A percentile compares a stretch with the other conserved stretches of the same genome.
Evolutionary conservation across 2,888 invertebrate genomes (phyloP).

Genomic region (Scaeva pyrastri): DNA sequence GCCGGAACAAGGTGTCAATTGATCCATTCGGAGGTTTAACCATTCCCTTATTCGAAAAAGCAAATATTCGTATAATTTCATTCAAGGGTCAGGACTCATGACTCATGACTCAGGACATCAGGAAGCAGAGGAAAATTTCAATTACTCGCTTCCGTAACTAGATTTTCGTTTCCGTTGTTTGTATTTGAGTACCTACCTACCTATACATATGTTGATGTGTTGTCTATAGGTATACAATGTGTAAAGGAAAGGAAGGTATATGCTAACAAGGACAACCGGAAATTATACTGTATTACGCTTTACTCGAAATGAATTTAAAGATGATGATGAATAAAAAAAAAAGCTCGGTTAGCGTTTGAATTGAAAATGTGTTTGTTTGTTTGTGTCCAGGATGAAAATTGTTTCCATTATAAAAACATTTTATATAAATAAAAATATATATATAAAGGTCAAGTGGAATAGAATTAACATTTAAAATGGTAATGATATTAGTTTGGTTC

Average conservation of each 20-base stretch:
- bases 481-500: background rate
- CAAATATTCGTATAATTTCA: slow-evolving; percentile 4
- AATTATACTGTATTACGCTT: background rate
- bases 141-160: slow-evolving; percentile 26
- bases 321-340: background rate
- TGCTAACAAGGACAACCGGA: slow-evolving; percentile 14
- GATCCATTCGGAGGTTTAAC: slow-evolving; percentile 3
- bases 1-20: slow-evolving; percentile 27
- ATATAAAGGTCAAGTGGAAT: background rate
- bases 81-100: slow-evolving; percentile 32
- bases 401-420: background rate
- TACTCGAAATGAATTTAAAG: slow-evolving; percentile 13
- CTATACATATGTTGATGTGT: too few species aligned
- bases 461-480: background rate
- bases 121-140: slow-evolving; percentile 33
- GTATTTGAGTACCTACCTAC: too few species aligned
- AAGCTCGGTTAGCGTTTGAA: slow-evolving; percentile 1
- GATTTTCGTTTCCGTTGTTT: background rate
- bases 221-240: background rate
- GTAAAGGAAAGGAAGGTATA: background rate
- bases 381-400: background rate
- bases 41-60: background rate
- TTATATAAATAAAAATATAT: background rate
- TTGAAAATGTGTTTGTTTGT: background rate
- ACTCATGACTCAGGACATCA: too few species aligned